phyloP scores from a whole-genome alignment of 2,113 vertebrate species.

The Chlorodrepanis virens region DNA sequence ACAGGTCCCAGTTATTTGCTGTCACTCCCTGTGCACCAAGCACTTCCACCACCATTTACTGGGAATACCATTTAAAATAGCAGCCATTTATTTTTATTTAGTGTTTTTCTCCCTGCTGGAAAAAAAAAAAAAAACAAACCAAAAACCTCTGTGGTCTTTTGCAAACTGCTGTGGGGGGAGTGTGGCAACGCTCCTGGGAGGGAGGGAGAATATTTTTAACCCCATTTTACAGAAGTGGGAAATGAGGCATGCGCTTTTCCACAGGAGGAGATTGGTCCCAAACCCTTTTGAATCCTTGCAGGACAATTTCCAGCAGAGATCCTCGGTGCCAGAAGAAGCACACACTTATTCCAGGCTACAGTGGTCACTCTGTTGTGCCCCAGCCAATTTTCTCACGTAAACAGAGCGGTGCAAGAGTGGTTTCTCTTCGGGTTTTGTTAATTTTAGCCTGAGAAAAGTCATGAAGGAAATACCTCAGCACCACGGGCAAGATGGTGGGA shows the following conservation, averaged over 20 bases:
- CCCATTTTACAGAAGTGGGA: constrained; percentile 42
- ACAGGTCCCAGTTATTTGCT: neutral
- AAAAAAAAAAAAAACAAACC: neutral
- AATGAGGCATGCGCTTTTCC: constrained; percentile 1
- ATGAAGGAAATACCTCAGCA: constrained; percentile 48
- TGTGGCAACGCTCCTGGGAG: neutral
- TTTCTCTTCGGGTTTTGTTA: constrained; percentile 17
- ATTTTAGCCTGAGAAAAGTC: constrained; percentile 52
- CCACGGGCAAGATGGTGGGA: neutral
- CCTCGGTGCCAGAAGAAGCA: neutral
- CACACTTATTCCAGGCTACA: neutral
- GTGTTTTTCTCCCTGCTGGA: neutral
- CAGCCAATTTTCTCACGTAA: neutral
- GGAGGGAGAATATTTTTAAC: constrained; percentile 30
- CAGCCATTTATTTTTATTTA: neutral
- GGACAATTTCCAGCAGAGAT: neutral
- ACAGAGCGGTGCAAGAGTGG: neutral
- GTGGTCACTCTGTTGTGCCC: neutral
- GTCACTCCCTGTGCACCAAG: neutral
- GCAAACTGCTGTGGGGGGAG: neutral
- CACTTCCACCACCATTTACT: neutral
- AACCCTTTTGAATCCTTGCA: neutral
- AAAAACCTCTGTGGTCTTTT: neutral
- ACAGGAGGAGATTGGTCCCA: neutral
- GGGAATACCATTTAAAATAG: neutral